Conservation (phyloP, 2,797 vertebrate species). For the Arrhamphus sclerolepis region DNA sequence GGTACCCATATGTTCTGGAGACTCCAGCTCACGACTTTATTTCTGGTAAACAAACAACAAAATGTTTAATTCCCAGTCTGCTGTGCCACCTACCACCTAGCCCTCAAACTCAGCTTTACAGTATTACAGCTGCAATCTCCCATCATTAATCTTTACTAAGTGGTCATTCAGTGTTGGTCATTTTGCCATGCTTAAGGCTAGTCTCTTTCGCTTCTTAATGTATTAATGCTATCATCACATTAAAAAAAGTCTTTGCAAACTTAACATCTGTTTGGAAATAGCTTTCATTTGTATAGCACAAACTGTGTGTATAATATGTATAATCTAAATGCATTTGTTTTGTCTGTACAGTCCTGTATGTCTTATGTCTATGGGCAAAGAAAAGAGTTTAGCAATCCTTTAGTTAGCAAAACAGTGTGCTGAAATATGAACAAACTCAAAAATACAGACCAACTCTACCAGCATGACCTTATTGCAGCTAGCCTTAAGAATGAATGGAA, state of each 20-base stretch:
- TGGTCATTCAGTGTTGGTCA: constrained; percentile 24
- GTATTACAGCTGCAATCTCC: constrained; percentile 17
- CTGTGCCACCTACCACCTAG: constrained; percentile 35
- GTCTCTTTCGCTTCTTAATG: constrained; percentile 2
- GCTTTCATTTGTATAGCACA: too few relatives aligned
- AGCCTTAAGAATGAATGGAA: constrained; percentile 53
- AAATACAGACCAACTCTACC: constrained; percentile 38
- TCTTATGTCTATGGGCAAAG: not conserved
- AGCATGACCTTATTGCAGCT: constrained; percentile 45
- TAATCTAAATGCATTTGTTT: too few relatives aligned
- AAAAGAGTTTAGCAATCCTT: not conserved
- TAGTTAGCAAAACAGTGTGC: not conserved
- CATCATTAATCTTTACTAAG: constrained; percentile 59
- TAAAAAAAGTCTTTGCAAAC: constrained; percentile 15
- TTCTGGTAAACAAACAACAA: constrained; percentile 72
- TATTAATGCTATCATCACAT: constrained; percentile 34
- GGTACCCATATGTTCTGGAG: constrained; percentile 79
- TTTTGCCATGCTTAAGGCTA: constrained; percentile 25
- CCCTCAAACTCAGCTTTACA: not conserved
- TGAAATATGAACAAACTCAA: not conserved
- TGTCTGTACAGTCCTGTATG: too few relatives aligned
- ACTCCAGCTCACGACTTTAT: constrained; percentile 75
- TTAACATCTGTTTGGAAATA: constrained; percentile 2
- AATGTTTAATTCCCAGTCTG: constrained; percentile 22
- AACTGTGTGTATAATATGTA: too few relatives aligned